phyloP scores from a whole-genome alignment of 2,888 invertebrate genomes.

The Sisyra nigra region DNA sequence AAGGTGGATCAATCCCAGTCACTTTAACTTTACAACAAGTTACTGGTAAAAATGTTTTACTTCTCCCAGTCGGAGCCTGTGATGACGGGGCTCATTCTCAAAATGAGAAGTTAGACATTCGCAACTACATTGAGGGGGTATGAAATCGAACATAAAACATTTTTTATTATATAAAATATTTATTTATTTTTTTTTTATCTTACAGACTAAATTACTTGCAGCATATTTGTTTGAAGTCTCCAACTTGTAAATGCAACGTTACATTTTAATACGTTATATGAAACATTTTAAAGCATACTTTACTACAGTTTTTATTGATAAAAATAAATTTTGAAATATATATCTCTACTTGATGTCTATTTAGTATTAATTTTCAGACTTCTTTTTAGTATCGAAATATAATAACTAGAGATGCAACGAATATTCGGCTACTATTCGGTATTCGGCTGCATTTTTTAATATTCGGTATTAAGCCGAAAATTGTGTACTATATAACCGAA shows the following conservation, averaged over 20 bases:
- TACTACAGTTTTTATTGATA: conserved; percentile 2
- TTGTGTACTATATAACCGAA: no score
- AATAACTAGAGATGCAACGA: no score
- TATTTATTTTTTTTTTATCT: conserved; percentile 21
- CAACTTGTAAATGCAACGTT: conserved; percentile 24
- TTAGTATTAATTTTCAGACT: no score
- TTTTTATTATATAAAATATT: conserved; percentile 6
- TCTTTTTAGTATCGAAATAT: no score
- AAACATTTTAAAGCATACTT: conserved; percentile 6
- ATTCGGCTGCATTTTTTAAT: no score
- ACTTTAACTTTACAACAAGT: conserved; percentile 86
- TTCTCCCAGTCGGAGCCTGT: conserved; percentile 86
- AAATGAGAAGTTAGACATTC: conserved; percentile 89
- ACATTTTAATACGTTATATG: neutral
- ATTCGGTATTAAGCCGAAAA: no score
- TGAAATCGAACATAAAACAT: conserved; percentile 22
- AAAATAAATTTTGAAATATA: no score
- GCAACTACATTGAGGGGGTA: conserved; percentile 90
- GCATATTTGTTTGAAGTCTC: conserved; percentile 76
- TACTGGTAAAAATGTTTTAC: conserved; percentile 82
- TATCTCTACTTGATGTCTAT: no score
- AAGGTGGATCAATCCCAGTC: conserved; percentile 96
- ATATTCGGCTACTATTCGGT: no score
- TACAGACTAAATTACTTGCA: conserved; percentile 79
- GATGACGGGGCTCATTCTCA: conserved; percentile 99